Evolutionary conservation across 2,888 invertebrate genomes (phyloP), one percentile per base, ranked within the genome.

Genomic region (Anthophora plumipes): DNA sequence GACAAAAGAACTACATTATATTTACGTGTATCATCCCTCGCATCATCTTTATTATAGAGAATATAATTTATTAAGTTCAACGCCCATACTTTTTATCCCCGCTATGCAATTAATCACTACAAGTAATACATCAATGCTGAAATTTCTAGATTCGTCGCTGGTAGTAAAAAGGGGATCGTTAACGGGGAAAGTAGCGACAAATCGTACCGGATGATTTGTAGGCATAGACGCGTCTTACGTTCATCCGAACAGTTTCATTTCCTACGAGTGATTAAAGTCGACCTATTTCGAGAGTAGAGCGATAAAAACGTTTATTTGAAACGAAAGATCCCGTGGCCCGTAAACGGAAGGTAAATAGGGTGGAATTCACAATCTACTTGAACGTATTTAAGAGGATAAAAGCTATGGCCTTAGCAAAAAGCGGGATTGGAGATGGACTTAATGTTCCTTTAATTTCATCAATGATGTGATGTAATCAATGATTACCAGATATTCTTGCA

Each of bases 241-340:
- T 37, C 64, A 6, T 77, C 39, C 69, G 50, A 69, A 70, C 77
- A 77, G 69, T 79, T 77, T 70, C 77, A 60, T 79, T 79, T 77
- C 46, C 77, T 68, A 69, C 69, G 69, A 54, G 69, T 60, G 69
- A 79, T 79, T 79, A 77, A 79, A 79, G 78, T 37, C 77, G 78
- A 64, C 52, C 72, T 64, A 55, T 50, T 76, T 71, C 71, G 22
- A 12, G 41, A 12, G 20, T 12, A 5, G 41, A 64, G 25, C 50
- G 76, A 64, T 72, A 72, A 77, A 72, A 77, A 64, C 72, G 55
- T 66, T 77, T 60, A 64, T 59, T 59, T 12, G 77, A 60, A n/a
- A 54, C 69, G 69, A 60, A 31, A 39, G 41, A 12, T 8, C 61
- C n/a, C 67, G 48, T 64, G 76, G 61, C 31, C 73, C 54, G 77